Conservation (phyloP, 2,797 vertebrate species). For the Tiaroga cobitis region DNA sequence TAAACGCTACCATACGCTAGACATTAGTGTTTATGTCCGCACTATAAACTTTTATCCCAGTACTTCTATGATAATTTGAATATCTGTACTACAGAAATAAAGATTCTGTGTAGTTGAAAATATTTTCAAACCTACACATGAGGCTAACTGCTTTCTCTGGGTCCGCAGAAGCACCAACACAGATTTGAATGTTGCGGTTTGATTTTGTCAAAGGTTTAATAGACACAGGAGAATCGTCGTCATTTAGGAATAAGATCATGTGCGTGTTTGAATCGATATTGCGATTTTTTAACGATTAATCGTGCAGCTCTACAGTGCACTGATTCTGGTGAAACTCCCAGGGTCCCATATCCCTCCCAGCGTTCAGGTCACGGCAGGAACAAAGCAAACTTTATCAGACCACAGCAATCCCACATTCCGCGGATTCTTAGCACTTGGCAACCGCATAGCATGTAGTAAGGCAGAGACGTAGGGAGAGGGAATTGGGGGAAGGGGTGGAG, state of each 20-base stretch:
- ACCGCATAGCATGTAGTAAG: slow-evolving; percentile 78
- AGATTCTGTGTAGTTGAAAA: neutral
- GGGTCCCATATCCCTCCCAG: slow-evolving; percentile 81
- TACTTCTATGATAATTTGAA: neutral
- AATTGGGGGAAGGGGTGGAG: slow-evolving; percentile 54
- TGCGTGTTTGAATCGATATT: neutral
- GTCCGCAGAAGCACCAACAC: neutral
- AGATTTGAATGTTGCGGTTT: neutral
- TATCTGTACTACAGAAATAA: neutral
- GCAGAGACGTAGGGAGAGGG: slow-evolving; percentile 56
- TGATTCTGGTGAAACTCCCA: slow-evolving; percentile 74
- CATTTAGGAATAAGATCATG: neutral
- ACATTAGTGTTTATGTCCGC: neutral
- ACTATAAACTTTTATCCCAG: neutral
- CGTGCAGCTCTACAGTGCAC: slow-evolving; percentile 1
- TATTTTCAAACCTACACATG: neutral
- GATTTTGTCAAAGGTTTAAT: neutral
- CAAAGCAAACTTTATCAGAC: slow-evolving; percentile 98
- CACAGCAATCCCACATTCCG: slow-evolving; percentile 93
- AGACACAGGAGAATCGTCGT: neutral
- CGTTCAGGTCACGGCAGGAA: slow-evolving; percentile 88
- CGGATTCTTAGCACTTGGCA: slow-evolving; percentile 92
- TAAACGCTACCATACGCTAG: neutral
- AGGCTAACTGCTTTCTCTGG: neutral
- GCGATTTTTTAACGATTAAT: neutral